Evolutionary conservation across 2,888 invertebrate genomes (phyloP), one percentile per base, ranked within the genome.

Genomic region (Podotricha telesiphe): DNA sequence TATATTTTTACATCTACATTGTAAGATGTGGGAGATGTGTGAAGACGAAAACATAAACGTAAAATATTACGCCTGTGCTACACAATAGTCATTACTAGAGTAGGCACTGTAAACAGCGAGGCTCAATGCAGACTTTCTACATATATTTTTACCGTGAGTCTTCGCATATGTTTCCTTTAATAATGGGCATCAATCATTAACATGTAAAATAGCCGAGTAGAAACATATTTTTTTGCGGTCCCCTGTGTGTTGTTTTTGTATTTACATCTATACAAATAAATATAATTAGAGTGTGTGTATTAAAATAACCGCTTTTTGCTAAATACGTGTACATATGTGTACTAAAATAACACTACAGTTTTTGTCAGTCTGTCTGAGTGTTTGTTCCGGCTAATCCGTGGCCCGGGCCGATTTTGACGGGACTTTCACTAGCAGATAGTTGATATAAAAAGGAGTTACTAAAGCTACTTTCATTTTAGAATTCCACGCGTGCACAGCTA

Each of bases 51-150:
- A 42, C 42, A 4, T 42, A 45, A 45, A 53, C 34, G n/a, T 8
- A 50, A 62, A 62, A 48, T 28, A 48, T 15, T 34, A 17, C 48
- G 2, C 19, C 37, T 22, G 13, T 15, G 20, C 55, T 34, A 63
- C 34, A 45, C 20, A 37, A 61, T 62, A 62, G 58, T 63, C 63
- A 67, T 70, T 69, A 62, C 48, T 55, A 45, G 61, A 69, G 61
- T 56, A 61, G 64, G 17, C 53, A 19, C 40, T 56, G 55, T 34
- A 65, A 45, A 20, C 17, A 28, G 48, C 64, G 20, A 59, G 65
- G 47, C 64, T 58, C 58, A 48, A 69, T 69, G 42, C 59, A 34
- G 28, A 47, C 22, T 55, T 62, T 69, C 61, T 40, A 50, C 65
- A 65, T 65, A 56, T 65, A 65, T 59, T 65, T 59, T 61, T 62